Conservation (phyloP, 2,888 invertebrate genomes). For the Conomelus anceps region DNA sequence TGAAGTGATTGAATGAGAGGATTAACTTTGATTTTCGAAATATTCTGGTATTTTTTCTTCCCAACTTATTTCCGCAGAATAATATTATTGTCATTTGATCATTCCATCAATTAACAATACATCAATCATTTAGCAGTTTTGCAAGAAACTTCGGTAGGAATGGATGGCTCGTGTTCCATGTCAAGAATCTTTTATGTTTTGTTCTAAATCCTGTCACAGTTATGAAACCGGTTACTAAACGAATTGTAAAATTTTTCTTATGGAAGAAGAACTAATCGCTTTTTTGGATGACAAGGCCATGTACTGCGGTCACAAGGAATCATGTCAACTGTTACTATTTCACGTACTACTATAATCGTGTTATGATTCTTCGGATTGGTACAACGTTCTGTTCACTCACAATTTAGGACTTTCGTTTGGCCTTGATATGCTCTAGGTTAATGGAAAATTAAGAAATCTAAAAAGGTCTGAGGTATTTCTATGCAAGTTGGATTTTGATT, state of each 20-base stretch:
- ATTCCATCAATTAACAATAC: too few species aligned
- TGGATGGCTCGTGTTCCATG: background rate
- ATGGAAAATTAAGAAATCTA: too few species aligned
- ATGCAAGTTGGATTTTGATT: too few species aligned
- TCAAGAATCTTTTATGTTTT: background rate
- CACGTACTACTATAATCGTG: background rate
- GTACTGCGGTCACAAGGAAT: background rate
- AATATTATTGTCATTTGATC: too few species aligned
- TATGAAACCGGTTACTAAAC: background rate
- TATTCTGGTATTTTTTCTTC: too few species aligned
- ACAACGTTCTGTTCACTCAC: background rate
- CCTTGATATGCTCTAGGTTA: background rate
- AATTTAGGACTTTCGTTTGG: background rate
- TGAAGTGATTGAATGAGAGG: too few species aligned
- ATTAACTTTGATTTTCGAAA: too few species aligned
- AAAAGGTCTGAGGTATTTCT: too few species aligned
- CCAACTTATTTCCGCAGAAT: too few species aligned
- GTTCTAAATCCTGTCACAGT: background rate
- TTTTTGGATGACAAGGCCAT: background rate
- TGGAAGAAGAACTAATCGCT: background rate
- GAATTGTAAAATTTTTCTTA: background rate
- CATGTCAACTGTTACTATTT: background rate
- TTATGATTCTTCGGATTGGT: background rate
- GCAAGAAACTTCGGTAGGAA: too few species aligned
- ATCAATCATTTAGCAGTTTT: too few species aligned